Evolutionary conservation across 2,797 vertebrate species (phyloP).

Genomic region (Peromyscus melanophrys): DNA sequence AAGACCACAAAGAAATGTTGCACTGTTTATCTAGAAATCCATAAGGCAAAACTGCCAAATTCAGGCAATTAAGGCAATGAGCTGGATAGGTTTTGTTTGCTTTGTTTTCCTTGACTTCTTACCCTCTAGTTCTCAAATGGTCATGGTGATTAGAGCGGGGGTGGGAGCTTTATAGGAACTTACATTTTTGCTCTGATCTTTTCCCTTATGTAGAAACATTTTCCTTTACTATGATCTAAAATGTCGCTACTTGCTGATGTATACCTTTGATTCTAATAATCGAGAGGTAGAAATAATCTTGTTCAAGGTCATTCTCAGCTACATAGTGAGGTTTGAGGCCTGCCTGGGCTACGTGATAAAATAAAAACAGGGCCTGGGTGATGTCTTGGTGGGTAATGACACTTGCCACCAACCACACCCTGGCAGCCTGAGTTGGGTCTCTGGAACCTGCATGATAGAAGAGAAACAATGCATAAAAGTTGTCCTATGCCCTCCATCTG

Average conservation of each 20-base stretch:
- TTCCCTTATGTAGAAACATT: not conserved
- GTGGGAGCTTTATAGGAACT: not conserved
- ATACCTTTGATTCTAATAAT: not conserved
- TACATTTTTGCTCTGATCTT: slow-evolving; percentile 15
- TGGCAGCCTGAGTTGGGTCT: not conserved
- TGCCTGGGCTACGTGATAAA: not conserved
- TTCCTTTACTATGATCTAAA: not conserved
- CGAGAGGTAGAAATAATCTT: not conserved
- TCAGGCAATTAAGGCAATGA: not conserved
- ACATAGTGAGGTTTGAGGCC: not conserved
- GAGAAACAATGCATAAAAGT: not conserved
- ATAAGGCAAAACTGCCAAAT: not conserved
- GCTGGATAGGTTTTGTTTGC: not conserved
- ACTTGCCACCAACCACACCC: not conserved
- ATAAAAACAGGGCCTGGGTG: not conserved
- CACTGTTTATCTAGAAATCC: not conserved
- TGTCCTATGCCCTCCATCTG: not conserved
- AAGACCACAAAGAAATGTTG: not conserved
- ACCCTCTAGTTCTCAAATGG: not conserved
- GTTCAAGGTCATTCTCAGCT: not conserved
- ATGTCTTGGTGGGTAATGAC: not conserved
- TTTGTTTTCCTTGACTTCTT: not conserved
- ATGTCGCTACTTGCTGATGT: not conserved
- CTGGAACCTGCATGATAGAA: not conserved
- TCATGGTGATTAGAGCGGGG: not conserved